Evolutionary conservation across 1,140 invertebrate genomes (phyloP), one percentile per base, ranked within the genome.

Genomic region (Samia ricini): DNA sequence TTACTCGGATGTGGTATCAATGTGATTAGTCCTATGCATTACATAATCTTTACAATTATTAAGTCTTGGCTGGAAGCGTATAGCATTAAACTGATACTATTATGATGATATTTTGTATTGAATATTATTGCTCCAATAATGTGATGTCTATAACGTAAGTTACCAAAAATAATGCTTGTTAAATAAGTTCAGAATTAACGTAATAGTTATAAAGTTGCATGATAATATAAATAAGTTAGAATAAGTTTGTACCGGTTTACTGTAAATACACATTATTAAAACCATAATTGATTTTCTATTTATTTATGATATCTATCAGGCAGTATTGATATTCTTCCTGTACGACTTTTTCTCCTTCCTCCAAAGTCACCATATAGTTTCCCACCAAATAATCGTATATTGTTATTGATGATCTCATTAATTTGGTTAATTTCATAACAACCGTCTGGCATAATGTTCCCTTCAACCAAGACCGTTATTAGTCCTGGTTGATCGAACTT

Each of bases 131-230:
- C n/a, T n/a, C n/a, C n/a, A n/a, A n/a, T n/a, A n/a, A n/a, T 42
- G 33, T 29, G 4, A 42, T 15, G 26, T 54, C 67, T 18, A 48
- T 54, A 77, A 59, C 63, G 62, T 73, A 68, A 83, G 80, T 83
- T 84, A 83, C 79, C 77, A 83, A 76, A 76, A 75, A 70, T 79
- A 82, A 73, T 77, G 61, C 62, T 72, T 64, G 48, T n/a, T n/a
- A 69, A 64, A 49, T 56, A 36, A 71, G 64, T 60, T 55, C 60
- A 67, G 64, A 63, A 69, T 55, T 55, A 50, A 33, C 36, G 59
- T 55, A 61, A 61, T 61, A 24, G n/a, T 56, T 50, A 18, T 61
- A 68, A 42, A 33, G 33, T 56, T 62, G 63, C 18, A 2, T 54
- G 63, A 63, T 10, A 50, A 29, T 65, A 42, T 42, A 42, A 1